Conservation (phyloP, 2,888 invertebrate species). For the Anorthoa munda region DNA sequence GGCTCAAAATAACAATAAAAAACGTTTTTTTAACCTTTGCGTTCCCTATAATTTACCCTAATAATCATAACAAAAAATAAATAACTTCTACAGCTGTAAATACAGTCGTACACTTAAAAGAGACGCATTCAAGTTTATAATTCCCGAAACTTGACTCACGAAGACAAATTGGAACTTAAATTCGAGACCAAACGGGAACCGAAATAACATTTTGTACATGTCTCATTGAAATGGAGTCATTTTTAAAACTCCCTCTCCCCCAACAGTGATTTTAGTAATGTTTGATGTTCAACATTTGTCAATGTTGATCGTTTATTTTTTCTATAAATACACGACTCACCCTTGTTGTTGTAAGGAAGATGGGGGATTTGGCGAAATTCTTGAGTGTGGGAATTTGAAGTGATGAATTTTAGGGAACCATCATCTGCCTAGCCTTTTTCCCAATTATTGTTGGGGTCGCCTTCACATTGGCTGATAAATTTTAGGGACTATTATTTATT, state of each 20-base stretch:
- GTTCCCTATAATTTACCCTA: neutral
- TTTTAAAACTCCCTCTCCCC: conserved; percentile 81
- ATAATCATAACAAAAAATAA: neutral
- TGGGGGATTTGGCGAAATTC: conserved; percentile 57
- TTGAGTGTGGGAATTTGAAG: conserved; percentile 47
- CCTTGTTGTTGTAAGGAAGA: conserved; percentile 46
- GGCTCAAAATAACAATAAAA: too few relatives aligned
- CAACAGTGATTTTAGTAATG: conserved; percentile 71
- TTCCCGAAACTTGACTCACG: conserved; percentile 55
- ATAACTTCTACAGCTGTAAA: neutral
- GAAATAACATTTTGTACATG: conserved; percentile 80
- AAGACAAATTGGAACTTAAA: conserved; percentile 71
- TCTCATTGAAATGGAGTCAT: conserved; percentile 81
- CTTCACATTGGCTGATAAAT: too few relatives aligned
- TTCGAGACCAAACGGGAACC: conserved; percentile 71
- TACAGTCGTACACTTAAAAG: conserved; percentile 2
- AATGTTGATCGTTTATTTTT: conserved; percentile 79
- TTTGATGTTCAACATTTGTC: conserved; percentile 84
- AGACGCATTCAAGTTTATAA: conserved; percentile 31
- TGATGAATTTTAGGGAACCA: neutral
- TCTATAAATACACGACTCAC: conserved; percentile 67
- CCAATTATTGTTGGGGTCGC: too few relatives aligned
- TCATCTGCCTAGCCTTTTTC: too few relatives aligned
- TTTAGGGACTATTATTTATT: neutral
- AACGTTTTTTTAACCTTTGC: too few relatives aligned